Conservation (phyloP, 2,888 invertebrate species). For the Seira musarum region DNA sequence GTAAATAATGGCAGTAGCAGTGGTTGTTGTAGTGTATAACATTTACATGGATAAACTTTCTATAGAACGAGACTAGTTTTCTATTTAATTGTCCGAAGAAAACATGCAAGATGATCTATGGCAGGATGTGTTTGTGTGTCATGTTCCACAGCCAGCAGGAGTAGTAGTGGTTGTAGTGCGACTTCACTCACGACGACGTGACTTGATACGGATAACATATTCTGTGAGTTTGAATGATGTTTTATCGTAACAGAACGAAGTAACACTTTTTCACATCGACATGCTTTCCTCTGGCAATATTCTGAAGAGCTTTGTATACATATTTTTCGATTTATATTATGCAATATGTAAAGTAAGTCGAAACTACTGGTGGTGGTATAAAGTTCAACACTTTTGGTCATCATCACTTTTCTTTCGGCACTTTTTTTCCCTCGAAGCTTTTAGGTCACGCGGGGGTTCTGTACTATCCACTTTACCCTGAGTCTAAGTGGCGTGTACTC, state of each 20-base stretch:
- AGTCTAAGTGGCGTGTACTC: constrained; percentile 46
- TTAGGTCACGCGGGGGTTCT: constrained; percentile 39
- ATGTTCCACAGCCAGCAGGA: not conserved
- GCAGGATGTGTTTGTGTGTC: constrained; percentile 13
- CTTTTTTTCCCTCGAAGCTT: constrained; percentile 10
- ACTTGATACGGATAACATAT: constrained; percentile 6
- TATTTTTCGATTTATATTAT: not conserved
- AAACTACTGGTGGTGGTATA: not conserved
- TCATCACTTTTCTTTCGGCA: constrained; percentile 21
- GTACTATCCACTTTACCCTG: constrained; percentile 40
- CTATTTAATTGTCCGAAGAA: constrained; percentile 13
- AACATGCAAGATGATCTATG: constrained; percentile 1
- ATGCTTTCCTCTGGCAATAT: constrained; percentile 22
- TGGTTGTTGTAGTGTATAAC: too few species aligned
- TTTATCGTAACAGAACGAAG: not conserved
- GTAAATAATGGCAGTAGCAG: not conserved
- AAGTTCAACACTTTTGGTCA: constrained; percentile 3
- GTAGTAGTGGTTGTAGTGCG: too few species aligned
- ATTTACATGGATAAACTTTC: too few species aligned
- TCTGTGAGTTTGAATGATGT: not conserved
- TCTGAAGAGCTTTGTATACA: constrained; percentile 24
- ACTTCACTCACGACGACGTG: not conserved
- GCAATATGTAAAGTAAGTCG: not conserved
- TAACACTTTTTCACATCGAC: constrained; percentile 13
- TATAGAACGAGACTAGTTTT: not conserved